Percentiles rank a stretch among this genome's conserved stretches.
phyloP scores from a whole-genome alignment of 2,797 vertebrate species.

The Carcharodon carcharias region DNA sequence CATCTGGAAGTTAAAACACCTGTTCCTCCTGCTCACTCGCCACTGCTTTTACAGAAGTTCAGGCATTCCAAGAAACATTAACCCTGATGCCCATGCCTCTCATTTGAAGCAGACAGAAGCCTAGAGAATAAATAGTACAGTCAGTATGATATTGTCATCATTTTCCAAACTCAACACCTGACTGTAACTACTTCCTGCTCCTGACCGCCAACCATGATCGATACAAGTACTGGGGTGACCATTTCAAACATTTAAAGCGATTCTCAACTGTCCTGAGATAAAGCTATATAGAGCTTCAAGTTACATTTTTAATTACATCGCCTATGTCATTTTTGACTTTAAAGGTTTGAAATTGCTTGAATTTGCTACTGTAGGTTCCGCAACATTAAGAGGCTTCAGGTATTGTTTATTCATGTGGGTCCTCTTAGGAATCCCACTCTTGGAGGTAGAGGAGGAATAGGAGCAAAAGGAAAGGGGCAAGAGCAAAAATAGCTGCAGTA shows the following conservation, averaged over 20 bases:
- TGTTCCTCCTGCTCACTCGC: not conserved
- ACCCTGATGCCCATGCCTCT: not conserved
- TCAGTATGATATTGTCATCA: not conserved
- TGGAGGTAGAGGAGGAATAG: not conserved
- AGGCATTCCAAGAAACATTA: not conserved
- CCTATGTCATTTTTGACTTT: not conserved
- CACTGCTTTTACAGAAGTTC: not conserved
- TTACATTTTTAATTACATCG: not conserved
- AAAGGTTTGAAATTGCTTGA: not conserved
- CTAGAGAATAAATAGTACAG: not conserved
- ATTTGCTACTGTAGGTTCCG: not conserved
- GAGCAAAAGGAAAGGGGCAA: not conserved
- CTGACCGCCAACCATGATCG: not conserved
- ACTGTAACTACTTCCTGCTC: not conserved
- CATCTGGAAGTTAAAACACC: not conserved
- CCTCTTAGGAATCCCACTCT: not conserved
- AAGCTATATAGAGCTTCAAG: not conserved
- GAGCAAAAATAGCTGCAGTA: not conserved
- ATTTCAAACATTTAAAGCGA: not conserved
- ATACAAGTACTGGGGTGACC: not conserved
- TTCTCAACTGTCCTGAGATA: not conserved
- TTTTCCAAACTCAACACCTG: not conserved
- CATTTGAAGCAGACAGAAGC: not conserved
- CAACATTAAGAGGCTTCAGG: not conserved
- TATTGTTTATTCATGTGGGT: not conserved